Evolutionary conservation across 2,888 invertebrate species (phyloP), one percentile per base, ranked within the genome.

Genomic region (Lymantria monacha): DNA sequence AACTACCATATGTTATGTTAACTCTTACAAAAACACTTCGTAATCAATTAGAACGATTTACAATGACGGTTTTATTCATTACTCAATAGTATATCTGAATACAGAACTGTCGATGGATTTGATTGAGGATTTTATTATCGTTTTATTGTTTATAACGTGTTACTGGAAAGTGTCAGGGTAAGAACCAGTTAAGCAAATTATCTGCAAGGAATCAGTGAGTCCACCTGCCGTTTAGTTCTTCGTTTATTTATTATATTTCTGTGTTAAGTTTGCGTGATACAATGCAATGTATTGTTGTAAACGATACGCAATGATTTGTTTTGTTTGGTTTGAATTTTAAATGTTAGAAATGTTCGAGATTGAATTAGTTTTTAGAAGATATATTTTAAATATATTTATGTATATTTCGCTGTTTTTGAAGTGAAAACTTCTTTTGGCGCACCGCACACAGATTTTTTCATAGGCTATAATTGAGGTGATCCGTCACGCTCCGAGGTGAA

Each of bases 121-220:
- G 38, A 22, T 22, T 22, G 0, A 0, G 0, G 2, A n/a, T 1
- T 7, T 0, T 10, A 44, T 37, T 30, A 33, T 15, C 10, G 44
- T 30, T 9, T 47, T 30, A 46, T 3, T 3, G 1, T 49, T 3
- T 30, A 49, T 60, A 50, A 44, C 7, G 46, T 63, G 42, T 66
- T 61, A 37, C 46, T 47, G 72, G 65, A 65, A 81, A 77, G 79
- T 83, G 83, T 82, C 79, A 81, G 83, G 66, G 60, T 60, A 69
- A 75, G 74, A 88, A 88, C 88, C 85, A 79, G 88, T 88, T 87
- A 87, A 81, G 87, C 79, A 87, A 87, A 88, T 87, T 87, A 87
- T 87, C 87, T 74, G 79, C 79, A 69, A 77, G 69, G 85, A 85
- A 88, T 87, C 85, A 82, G 79, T 66, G 83, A 72, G 59, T 84